These are phyloP conservation scores for Oryzias sinensis DNA, from an alignment of 2,797 vertebrate genomes.

Conservation along the genomic window DNA sequence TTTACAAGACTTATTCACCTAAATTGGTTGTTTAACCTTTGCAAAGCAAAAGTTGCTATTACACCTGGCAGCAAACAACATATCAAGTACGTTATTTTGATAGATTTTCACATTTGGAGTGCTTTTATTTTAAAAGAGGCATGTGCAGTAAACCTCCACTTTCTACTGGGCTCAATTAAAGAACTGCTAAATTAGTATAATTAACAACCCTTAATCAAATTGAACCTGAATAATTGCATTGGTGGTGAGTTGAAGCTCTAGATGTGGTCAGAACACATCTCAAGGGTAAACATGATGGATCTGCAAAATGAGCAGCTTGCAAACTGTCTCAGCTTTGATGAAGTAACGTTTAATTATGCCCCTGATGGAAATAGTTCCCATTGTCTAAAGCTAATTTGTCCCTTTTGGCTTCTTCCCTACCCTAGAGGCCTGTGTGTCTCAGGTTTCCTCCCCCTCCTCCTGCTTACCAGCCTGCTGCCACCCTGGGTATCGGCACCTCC, in stretches of 20 bases:
- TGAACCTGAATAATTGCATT: slow-evolving; percentile 75
- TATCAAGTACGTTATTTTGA: slow-evolving; percentile 23
- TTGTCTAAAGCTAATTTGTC: slow-evolving; percentile 90
- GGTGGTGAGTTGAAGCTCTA: slow-evolving; percentile 58
- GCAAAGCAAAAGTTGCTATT: slow-evolving; percentile 1
- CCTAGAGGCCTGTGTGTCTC: slow-evolving; percentile 79
- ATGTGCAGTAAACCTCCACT: slow-evolving; percentile 62
- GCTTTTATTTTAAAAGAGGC: slow-evolving; percentile 48
- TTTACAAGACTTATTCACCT: neutral
- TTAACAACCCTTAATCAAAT: slow-evolving; percentile 85
- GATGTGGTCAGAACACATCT: slow-evolving; percentile 59
- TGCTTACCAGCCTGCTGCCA: slow-evolving; percentile 68
- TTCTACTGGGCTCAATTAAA: slow-evolving; percentile 72
- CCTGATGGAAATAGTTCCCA: slow-evolving; percentile 86
- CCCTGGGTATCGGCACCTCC: slow-evolving; percentile 70
- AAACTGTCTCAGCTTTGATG: slow-evolving; percentile 91
- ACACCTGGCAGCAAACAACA: slow-evolving; percentile 10
- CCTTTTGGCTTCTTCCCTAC: slow-evolving; percentile 86
- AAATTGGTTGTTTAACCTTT: neutral
- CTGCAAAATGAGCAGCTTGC: slow-evolving; percentile 94
- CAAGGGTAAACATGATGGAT: slow-evolving; percentile 87
- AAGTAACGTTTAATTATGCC: slow-evolving; percentile 92
- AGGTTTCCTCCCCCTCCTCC: slow-evolving; percentile 73
- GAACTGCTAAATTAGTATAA: slow-evolving; percentile 77
- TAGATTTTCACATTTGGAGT: slow-evolving; percentile 27